Conservation (phyloP, 2,797 vertebrate genomes). For the Lepus townsendii region DNA sequence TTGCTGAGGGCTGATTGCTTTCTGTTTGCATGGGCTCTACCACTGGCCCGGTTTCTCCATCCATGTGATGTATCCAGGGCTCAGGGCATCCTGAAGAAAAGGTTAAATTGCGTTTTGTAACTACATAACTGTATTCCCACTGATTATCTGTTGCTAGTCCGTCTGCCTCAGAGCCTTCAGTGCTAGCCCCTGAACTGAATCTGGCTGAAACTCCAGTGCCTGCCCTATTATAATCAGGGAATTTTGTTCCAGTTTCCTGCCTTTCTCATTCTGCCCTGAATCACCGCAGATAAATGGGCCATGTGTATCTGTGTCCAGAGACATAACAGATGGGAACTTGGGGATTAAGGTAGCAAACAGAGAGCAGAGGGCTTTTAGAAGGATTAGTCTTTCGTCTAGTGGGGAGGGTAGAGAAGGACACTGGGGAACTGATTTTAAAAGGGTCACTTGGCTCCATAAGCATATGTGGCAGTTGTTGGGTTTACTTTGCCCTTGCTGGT, state of each 20-base stretch:
- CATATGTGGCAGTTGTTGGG: slow-evolving; percentile 18
- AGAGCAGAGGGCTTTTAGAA: slow-evolving; percentile 69
- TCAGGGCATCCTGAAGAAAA: background rate
- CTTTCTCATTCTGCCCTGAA: slow-evolving; percentile 27
- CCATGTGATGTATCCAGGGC: rapidly evolving
- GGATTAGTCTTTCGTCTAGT: slow-evolving; percentile 74
- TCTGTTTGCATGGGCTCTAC: background rate
- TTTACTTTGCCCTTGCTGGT: background rate
- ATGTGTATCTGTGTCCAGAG: slow-evolving; percentile 71
- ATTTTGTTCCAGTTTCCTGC: slow-evolving; percentile 57
- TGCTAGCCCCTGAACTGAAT: background rate
- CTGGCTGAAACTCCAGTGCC: background rate
- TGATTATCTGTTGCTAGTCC: background rate
- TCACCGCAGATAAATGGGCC: slow-evolving; percentile 71
- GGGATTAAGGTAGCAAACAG: slow-evolving; percentile 76
- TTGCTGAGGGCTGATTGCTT: background rate
- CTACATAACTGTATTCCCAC: background rate
- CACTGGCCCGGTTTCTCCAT: background rate
- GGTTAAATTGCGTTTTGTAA: background rate
- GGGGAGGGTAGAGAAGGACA: slow-evolving; percentile 47
- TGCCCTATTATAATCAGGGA: background rate
- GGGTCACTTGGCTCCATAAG: slow-evolving; percentile 42
- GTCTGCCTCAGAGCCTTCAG: background rate
- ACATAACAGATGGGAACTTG: slow-evolving; percentile 75
- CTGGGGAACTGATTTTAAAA: slow-evolving; percentile 51